These are phyloP conservation scores for Phyllostomus hastatus DNA, from an alignment of 2,113 vertebrate genomes.

Conservation along the genomic window DNA sequence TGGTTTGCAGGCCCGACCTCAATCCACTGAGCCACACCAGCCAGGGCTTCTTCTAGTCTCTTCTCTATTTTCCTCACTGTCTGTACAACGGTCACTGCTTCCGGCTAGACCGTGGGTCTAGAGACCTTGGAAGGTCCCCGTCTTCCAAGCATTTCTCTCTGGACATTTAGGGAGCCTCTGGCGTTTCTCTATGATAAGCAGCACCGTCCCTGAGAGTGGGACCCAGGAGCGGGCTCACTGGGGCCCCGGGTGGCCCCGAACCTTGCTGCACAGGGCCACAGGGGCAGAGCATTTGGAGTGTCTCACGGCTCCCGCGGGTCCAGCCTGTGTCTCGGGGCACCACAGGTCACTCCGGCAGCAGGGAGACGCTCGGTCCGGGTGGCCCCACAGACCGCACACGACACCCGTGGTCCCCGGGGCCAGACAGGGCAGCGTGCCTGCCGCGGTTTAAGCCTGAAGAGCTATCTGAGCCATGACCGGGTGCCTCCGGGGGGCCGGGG, in stretches of 20 bases:
- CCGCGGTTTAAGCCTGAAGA: neutral
- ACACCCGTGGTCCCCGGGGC: accelerated
- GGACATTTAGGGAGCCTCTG: neutral
- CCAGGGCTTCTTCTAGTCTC: no score
- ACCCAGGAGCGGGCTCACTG: accelerated
- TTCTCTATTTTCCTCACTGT: neutral
- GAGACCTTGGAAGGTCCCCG: no score
- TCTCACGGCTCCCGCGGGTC: accelerated
- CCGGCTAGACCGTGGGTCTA: accelerated
- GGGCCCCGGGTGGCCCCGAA: neutral
- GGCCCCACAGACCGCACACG: accelerated
- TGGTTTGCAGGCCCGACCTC: no score
- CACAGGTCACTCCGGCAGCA: accelerated
- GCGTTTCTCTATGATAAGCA: neutral
- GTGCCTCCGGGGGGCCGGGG: neutral
- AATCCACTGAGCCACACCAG: no score
- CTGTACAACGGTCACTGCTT: neutral
- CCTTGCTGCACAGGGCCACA: no score
- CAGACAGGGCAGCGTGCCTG: accelerated
- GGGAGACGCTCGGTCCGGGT: no score
- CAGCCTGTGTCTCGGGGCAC: accelerated
- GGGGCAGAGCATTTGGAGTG: neutral
- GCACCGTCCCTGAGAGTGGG: accelerated
- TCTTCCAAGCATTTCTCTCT: neutral
- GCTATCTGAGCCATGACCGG: neutral